These are phyloP conservation scores for Falco columbarius DNA, from an alignment of 2,797 vertebrate genomes.

Conservation along the genomic window DNA sequence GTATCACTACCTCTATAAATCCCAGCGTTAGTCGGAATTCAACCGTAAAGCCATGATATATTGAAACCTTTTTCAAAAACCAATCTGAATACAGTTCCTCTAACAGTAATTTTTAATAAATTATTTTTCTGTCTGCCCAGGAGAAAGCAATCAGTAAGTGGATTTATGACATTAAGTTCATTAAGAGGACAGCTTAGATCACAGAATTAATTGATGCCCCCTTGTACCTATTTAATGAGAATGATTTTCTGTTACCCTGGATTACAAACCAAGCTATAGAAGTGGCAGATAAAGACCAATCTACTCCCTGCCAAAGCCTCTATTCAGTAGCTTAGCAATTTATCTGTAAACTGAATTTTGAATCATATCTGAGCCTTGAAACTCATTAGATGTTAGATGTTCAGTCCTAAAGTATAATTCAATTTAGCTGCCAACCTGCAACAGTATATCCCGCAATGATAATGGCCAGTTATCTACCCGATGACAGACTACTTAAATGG, in stretches of 20 bases:
- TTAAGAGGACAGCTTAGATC: constrained; percentile 61
- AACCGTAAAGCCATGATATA: neutral
- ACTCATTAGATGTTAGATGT: constrained; percentile 36
- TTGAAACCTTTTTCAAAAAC: neutral
- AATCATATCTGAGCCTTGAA: constrained; percentile 47
- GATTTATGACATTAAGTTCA: constrained; percentile 70
- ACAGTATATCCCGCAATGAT: neutral
- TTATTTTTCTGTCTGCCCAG: constrained; percentile 17
- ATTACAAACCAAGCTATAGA: constrained; percentile 52
- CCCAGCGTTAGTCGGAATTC: neutral
- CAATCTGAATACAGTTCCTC: neutral
- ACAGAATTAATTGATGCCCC: constrained; percentile 68
- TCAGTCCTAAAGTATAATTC: constrained; percentile 7
- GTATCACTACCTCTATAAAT: neutral
- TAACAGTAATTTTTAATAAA: constrained; percentile 16
- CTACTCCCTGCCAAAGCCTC: constrained; percentile 44
- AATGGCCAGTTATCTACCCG: neutral
- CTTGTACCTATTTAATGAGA: constrained; percentile 67
- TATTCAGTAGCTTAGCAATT: constrained; percentile 21
- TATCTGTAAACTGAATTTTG: constrained; percentile 62
- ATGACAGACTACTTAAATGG: neutral
- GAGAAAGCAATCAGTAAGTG: constrained; percentile 24
- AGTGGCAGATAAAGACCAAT: constrained; percentile 69
- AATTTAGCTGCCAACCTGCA: neutral
- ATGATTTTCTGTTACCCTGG: constrained; percentile 73